Percentiles rank a stretch among this genome's conserved stretches.
phyloP scores from a whole-genome alignment of 64 coral and sea anemone genomes.

The Stichodactyla helianthus region DNA sequence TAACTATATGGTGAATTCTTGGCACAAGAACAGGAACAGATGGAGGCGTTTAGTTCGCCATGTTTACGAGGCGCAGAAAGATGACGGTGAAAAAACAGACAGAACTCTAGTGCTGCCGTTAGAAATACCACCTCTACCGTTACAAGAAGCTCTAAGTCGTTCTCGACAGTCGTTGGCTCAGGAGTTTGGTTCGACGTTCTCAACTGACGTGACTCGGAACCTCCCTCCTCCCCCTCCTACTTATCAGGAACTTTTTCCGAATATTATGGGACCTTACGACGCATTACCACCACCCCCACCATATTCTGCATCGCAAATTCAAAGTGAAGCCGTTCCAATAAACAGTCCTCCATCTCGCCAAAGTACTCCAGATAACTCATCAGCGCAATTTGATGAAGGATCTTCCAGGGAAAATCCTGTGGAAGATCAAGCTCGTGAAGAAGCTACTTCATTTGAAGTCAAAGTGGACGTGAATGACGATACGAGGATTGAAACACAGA shows the following conservation, averaged over 20 bases:
- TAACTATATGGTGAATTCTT: conserved; percentile 83
- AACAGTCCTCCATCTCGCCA: neutral
- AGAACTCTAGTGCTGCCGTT: neutral
- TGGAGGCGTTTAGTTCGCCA: conserved; percentile 82
- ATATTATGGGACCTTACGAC: conserved; percentile 67
- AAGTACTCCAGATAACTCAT: neutral
- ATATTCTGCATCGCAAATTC: neutral
- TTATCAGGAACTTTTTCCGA: conserved; percentile 85
- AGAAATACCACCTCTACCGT: conserved; percentile 21
- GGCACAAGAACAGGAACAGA: conserved; percentile 64
- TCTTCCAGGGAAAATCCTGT: neutral
- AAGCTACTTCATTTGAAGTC: neutral
- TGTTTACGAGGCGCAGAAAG: conserved; percentile 79
- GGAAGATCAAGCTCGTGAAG: neutral
- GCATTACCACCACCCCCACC: conserved; percentile 32
- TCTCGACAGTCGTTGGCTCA: neutral
- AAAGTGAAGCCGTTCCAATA: conserved; percentile 6
- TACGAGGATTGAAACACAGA: neutral
- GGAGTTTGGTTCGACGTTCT: neutral
- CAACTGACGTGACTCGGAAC: conserved; percentile 2
- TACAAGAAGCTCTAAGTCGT: neutral
- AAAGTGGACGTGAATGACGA: neutral
- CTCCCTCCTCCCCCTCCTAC: conserved; percentile 73
- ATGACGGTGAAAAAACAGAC: conserved; percentile 6
- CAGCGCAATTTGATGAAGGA: neutral